These are phyloP conservation scores for Pseudochirops cupreus DNA, from an alignment of 2,797 vertebrate species.

Conservation along the genomic window DNA sequence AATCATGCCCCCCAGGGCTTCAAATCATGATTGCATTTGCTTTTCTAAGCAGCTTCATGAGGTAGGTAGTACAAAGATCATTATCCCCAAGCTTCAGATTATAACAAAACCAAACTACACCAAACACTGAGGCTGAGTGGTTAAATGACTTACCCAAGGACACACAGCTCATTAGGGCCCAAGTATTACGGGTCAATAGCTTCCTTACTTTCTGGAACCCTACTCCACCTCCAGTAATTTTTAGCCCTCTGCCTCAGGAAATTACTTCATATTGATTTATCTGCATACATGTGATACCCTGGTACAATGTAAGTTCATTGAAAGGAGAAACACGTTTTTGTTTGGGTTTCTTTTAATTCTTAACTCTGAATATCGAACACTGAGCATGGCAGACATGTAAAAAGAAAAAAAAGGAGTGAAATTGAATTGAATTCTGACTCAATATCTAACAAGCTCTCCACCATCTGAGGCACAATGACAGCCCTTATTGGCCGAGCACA, in stretches of 20 bases:
- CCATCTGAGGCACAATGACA: neutral
- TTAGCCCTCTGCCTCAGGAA: neutral
- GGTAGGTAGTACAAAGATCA: neutral
- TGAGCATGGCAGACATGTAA: neutral
- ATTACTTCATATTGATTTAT: neutral
- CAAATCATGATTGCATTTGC: neutral
- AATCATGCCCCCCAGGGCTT: neutral
- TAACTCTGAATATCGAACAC: neutral
- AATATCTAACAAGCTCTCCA: accelerated
- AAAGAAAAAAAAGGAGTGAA: neutral
- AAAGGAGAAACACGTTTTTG: neutral
- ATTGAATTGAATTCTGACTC: neutral
- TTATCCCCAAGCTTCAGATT: neutral
- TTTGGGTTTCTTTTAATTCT: neutral
- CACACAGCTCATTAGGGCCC: neutral
- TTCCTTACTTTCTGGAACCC: neutral
- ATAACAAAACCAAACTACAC: neutral
- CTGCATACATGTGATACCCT: neutral
- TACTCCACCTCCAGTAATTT: neutral
- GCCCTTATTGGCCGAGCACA: neutral
- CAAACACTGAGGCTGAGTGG: neutral
- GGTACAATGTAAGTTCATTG: neutral
- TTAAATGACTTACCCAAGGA: neutral
- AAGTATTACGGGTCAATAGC: neutral
- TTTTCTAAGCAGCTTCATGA: neutral